Conservation (phyloP, 1,140 invertebrate genomes). For the Stegodyphus dumicola region DNA sequence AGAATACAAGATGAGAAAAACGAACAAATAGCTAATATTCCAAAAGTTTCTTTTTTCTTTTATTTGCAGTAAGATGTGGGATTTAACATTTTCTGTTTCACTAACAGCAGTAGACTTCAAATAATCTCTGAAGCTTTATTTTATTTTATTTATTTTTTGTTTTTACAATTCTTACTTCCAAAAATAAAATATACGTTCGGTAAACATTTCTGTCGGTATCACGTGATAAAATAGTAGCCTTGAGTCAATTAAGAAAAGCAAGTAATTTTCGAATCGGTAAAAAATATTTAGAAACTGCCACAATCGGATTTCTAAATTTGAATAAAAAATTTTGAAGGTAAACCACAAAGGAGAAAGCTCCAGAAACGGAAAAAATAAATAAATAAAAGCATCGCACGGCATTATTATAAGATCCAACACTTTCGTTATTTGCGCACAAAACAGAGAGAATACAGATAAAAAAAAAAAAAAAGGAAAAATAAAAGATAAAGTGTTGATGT, state of each 20-base stretch:
- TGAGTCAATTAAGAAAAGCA: conserved; percentile 7
- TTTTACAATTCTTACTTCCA: neutral
- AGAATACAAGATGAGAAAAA: too few species aligned
- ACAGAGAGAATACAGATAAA: conserved; percentile 14
- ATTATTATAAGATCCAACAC: conserved; percentile 41
- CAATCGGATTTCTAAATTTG: conserved; percentile 39
- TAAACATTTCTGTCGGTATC: too few species aligned
- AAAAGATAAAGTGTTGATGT: conserved; percentile 51
- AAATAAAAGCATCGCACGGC: conserved; percentile 17
- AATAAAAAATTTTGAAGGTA: conserved; percentile 31
- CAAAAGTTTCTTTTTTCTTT: too few species aligned
- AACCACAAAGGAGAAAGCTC: conserved; percentile 11
- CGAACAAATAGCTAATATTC: too few species aligned
- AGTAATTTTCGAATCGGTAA: neutral
- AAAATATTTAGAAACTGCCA: conserved; percentile 36
- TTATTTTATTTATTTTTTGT: too few species aligned
- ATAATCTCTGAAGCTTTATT: too few species aligned
- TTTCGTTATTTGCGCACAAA: conserved; percentile 11
- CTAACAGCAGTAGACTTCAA: too few species aligned
- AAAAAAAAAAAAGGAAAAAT: conserved; percentile 28
- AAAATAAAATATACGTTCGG: too few species aligned
- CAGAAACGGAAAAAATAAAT: neutral
- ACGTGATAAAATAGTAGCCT: neutral
- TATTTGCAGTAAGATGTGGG: too few species aligned
- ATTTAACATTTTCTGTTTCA: too few species aligned